A percentile compares a stretch with the other conserved stretches of the same genome.
These are phyloP conservation scores for Leiothrix lutea DNA, from an alignment of 2,113 vertebrate species.

Conservation along the genomic window DNA sequence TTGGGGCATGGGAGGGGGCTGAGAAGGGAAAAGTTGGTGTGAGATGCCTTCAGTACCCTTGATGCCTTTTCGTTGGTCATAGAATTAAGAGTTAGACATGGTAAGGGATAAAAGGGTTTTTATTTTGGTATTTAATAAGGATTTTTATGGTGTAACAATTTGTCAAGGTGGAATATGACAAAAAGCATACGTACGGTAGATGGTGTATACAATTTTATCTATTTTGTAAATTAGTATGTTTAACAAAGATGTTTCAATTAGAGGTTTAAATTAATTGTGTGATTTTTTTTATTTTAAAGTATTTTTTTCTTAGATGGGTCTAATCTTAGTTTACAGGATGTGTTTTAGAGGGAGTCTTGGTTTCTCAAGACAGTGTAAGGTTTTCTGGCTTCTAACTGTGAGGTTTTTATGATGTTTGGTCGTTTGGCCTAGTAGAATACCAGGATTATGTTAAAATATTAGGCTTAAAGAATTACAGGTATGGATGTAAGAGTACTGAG, in stretches of 20 bases:
- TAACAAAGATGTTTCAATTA: not conserved
- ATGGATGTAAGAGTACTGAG: not conserved
- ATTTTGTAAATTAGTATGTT: not conserved
- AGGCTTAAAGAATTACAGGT: not conserved
- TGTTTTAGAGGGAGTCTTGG: not conserved
- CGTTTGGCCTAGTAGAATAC: no score
- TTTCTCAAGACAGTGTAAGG: not conserved
- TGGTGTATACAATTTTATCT: not conserved
- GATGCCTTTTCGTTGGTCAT: not conserved
- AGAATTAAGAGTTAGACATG: not conserved
- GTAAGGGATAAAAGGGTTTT: not conserved
- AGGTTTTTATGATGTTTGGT: not conserved
- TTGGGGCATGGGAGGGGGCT: not conserved
- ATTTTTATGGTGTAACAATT: not conserved
- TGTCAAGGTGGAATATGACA: not conserved
- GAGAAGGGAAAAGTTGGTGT: not conserved
- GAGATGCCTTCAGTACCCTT: not conserved
- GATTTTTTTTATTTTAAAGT: not conserved
- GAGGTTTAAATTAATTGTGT: not conserved
- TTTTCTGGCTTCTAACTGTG: not conserved
- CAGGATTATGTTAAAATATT: not conserved
- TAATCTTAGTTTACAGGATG: not conserved
- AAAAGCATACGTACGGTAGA: accelerated
- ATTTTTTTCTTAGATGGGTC: not conserved
- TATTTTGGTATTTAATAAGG: not conserved